phyloP scores from a whole-genome alignment of 1,140 invertebrate genomes.

The Magallana angulata region DNA sequence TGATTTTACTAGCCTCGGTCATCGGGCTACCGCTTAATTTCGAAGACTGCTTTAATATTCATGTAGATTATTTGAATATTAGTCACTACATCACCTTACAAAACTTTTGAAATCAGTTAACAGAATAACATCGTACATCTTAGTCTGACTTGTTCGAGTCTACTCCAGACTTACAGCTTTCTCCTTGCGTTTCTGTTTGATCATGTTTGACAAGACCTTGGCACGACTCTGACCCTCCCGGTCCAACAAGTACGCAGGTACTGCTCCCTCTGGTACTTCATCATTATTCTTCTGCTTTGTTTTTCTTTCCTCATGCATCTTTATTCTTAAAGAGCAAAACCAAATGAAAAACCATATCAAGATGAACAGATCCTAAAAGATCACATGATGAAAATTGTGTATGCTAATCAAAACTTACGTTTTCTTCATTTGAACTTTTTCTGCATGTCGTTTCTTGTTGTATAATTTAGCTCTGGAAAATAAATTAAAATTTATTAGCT shows the following conservation, averaged over 20 bases:
- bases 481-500: slow-evolving; percentile 84
- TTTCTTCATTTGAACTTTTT: slow-evolving; percentile 99
- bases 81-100: too few relatives aligned
- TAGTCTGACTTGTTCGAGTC: too few relatives aligned
- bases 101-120: too few relatives aligned
- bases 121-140: too few relatives aligned
- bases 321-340: slow-evolving; percentile 65
- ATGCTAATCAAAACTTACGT: slow-evolving; percentile 81
- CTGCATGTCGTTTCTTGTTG: slow-evolving; percentile 96
- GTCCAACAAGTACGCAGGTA: slow-evolving; percentile 98
- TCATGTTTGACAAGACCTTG: slow-evolving; percentile 99
- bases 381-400: too few relatives aligned
- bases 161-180: slow-evolving; percentile 86
- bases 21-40: too few relatives aligned
- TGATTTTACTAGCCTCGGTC: too few relatives aligned
- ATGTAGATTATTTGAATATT: too few relatives aligned
- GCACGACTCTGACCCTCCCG: slow-evolving; percentile 95
- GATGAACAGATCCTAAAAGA: neutral
- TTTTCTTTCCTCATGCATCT: slow-evolving; percentile 82
- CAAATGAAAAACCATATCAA: neutral
- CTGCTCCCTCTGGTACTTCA: slow-evolving; percentile 91
- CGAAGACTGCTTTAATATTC: too few relatives aligned
- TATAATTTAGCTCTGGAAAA: slow-evolving; percentile 91
- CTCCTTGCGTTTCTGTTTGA: slow-evolving; percentile 99
- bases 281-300: slow-evolving; percentile 91